phyloP scores from a whole-genome alignment of 2,888 invertebrate genomes.

The Agrochola circellaris region DNA sequence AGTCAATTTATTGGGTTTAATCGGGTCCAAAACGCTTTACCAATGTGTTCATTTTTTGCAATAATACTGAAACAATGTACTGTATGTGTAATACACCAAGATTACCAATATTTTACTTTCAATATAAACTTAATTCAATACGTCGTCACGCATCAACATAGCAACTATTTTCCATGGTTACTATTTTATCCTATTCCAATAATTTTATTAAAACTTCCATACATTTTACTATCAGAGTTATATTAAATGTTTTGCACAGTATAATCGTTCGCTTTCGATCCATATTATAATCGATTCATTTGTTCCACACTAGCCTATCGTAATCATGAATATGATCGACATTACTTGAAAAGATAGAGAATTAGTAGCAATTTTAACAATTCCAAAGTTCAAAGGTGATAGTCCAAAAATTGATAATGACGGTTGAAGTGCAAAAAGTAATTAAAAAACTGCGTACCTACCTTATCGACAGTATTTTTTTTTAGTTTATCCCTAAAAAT shows the following conservation, averaged over 20 bases:
- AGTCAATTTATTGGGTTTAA: not conserved
- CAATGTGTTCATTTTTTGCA: not conserved
- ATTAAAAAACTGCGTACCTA: constrained; percentile 14
- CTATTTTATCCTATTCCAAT: constrained; percentile 21
- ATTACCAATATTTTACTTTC: not conserved
- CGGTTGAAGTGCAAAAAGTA: constrained; percentile 1
- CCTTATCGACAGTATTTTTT: not conserved
- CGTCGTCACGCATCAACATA: constrained; percentile 4
- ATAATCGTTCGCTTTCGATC: constrained; percentile 59
- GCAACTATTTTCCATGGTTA: constrained; percentile 32
- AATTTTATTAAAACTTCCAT: constrained; percentile 39
- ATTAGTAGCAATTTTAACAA: constrained; percentile 9
- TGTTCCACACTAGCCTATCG: constrained; percentile 47
- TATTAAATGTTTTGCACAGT: constrained; percentile 56
- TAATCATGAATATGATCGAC: constrained; percentile 41
- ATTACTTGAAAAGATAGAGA: constrained; percentile 22
- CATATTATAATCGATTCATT: constrained; percentile 63
- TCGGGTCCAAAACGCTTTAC: not conserved
- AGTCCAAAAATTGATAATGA: constrained; percentile 7
- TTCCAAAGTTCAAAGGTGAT: constrained; percentile 8
- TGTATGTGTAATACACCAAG: not conserved
- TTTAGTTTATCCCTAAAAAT: not conserved
- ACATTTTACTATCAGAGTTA: constrained; percentile 47
- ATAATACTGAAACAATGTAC: too few relatives aligned
- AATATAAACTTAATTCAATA: not conserved